phyloP scores from a whole-genome alignment of 2,797 vertebrate genomes.

The Gobionotothen gibberifrons region DNA sequence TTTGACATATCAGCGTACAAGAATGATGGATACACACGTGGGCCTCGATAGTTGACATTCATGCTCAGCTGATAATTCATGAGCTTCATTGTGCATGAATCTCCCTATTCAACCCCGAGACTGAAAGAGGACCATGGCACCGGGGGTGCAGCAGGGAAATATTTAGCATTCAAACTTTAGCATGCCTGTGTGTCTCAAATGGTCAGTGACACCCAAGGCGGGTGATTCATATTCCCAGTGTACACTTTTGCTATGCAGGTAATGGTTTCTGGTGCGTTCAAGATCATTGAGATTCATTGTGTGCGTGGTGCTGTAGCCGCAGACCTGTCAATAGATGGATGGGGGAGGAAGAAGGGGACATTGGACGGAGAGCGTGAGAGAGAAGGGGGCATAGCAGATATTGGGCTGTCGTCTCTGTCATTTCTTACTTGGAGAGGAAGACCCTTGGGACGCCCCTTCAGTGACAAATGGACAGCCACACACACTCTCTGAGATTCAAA shows the following conservation, averaged over 20 bases:
- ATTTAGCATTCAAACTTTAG: slow-evolving; percentile 67
- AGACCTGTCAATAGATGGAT: slow-evolving; percentile 66
- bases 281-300: slow-evolving; percentile 77
- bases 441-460: slow-evolving; percentile 66
- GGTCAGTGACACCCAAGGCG: slow-evolving; percentile 48
- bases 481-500: slow-evolving; percentile 22
- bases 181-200: slow-evolving; percentile 53
- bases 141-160: slow-evolving; percentile 19
- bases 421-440: slow-evolving; percentile 71
- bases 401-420: slow-evolving; percentile 75
- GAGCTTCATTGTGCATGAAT: slow-evolving; percentile 72
- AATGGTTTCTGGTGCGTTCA: slow-evolving; percentile 59
- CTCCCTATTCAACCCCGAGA: slow-evolving; percentile 39
- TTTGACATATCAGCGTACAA: slow-evolving; percentile 55
- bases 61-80: slow-evolving; percentile 75
- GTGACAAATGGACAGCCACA: slow-evolving; percentile 53
- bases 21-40: slow-evolving; percentile 73
- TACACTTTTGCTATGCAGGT: slow-evolving; percentile 67
- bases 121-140: slow-evolving; percentile 52
- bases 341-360: slow-evolving; percentile 39
- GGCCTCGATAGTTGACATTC: slow-evolving; percentile 67
- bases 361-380: slow-evolving; percentile 34
- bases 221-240: slow-evolving; percentile 70
- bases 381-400: slow-evolving; percentile 47
- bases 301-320: slow-evolving; percentile 40